Evolutionary conservation across 1,140 invertebrate genomes (phyloP).

Genomic region (Drosophila parabipectinata): DNA sequence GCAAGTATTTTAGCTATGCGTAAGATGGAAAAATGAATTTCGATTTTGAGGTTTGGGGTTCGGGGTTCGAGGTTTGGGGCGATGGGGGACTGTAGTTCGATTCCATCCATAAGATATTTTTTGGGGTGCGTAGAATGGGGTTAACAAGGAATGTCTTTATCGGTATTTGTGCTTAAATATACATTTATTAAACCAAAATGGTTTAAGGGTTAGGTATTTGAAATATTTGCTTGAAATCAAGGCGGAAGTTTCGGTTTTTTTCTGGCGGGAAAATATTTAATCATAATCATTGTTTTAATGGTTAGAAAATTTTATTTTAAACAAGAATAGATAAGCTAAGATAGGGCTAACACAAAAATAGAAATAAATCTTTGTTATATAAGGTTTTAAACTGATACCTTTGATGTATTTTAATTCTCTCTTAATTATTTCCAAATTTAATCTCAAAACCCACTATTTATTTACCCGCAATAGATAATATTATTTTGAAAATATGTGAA

Average conservation of each 20-base stretch:
- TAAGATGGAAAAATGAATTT: conserved; percentile 43
- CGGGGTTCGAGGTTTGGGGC: too few species aligned
- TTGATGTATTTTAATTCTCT: background rate
- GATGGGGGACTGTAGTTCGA: conserved; percentile 2
- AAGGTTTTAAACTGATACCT: too few species aligned
- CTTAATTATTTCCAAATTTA: background rate
- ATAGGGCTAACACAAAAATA: too few species aligned
- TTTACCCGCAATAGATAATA: background rate
- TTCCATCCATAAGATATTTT: conserved; percentile 30
- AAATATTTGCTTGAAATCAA: conserved; percentile 14
- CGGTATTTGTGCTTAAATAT: conserved; percentile 29
- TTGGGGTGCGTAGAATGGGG: background rate
- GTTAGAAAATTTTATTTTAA: too few species aligned
- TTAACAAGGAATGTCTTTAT: conserved; percentile 17
- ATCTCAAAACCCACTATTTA: background rate
- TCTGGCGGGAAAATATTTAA: too few species aligned
- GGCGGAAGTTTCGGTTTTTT: background rate
- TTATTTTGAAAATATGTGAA: background rate
- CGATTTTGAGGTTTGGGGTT: conserved; percentile 6
- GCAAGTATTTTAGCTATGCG: conserved; percentile 35
- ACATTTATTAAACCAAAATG: conserved; percentile 28
- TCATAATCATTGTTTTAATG: too few species aligned
- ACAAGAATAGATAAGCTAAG: too few species aligned
- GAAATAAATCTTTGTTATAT: too few species aligned
- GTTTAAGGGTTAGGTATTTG: conserved; percentile 13